These are phyloP conservation scores for Ctenopoma multispine DNA, from an alignment of 2,797 vertebrate genomes.

Conservation along the genomic window DNA sequence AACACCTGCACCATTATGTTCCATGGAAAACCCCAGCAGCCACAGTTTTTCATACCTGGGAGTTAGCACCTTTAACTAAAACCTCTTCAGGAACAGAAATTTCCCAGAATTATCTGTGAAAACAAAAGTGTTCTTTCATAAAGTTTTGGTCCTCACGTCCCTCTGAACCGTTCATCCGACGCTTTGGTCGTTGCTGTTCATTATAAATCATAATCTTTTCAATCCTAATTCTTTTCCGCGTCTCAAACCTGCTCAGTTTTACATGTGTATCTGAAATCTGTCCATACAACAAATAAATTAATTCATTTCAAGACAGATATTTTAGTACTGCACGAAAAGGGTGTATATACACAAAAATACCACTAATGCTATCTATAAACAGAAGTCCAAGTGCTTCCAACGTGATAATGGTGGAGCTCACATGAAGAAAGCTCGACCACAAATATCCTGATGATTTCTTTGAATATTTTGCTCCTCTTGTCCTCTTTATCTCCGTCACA, in stretches of 20 bases:
- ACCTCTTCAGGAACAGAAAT: conserved; percentile 42
- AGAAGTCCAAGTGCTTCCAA: conserved; percentile 54
- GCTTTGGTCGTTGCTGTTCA: not conserved
- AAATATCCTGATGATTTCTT: conserved; percentile 38
- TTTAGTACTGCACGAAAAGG: conserved; percentile 39
- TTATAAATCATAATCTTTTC: conserved; percentile 15
- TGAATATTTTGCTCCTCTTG: conserved; percentile 23
- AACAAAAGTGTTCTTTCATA: conserved; percentile 42
- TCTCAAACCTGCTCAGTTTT: conserved; percentile 19
- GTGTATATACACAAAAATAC: conserved; percentile 59
- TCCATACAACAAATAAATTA: conserved; percentile 82
- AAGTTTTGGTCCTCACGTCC: conserved; percentile 46
- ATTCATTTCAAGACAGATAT: conserved; percentile 64
- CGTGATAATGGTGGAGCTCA: conserved; percentile 25
- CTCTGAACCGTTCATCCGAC: conserved; percentile 21
- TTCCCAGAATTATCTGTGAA: conserved; percentile 27
- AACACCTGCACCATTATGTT: conserved; percentile 61
- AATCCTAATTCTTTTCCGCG: conserved; percentile 26
- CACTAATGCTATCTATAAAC: conserved; percentile 47
- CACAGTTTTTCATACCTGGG: conserved; percentile 49
- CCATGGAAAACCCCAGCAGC: conserved; percentile 64
- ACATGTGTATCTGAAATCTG: conserved; percentile 39
- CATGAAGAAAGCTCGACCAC: conserved; percentile 42
- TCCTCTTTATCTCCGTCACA: conserved; percentile 19
- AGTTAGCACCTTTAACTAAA: conserved; percentile 56